Percentiles rank a stretch among this genome's conserved stretches.
Conservation (phyloP, 2,113 vertebrate species). For the Empidonax traillii region DNA sequence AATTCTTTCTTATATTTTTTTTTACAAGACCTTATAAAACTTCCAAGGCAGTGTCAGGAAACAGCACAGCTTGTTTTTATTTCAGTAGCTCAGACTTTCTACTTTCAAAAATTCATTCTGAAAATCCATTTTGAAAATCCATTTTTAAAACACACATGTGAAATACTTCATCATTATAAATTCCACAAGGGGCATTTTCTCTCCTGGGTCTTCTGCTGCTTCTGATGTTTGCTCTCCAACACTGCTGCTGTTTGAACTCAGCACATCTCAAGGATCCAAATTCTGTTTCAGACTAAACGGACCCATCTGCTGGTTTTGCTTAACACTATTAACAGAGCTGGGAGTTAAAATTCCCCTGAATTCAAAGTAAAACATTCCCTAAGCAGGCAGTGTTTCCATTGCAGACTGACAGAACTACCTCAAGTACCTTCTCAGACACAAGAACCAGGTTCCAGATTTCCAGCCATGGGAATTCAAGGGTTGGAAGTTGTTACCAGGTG, state of each 20-base stretch:
- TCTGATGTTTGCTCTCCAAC: not conserved
- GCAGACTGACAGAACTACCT: not conserved
- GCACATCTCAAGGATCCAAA: not conserved
- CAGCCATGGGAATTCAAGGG: not conserved
- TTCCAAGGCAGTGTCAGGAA: not conserved
- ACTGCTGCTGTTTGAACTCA: not conserved
- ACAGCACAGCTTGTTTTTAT: not conserved
- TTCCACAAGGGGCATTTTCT: not conserved
- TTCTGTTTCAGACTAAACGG: not conserved
- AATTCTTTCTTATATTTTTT: not conserved
- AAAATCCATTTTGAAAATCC: not conserved
- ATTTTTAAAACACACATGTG: not conserved
- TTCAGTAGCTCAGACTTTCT: not conserved
- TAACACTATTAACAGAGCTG: not conserved
- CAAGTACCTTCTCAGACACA: not conserved
- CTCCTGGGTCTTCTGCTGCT: not conserved
- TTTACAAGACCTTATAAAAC: conserved; percentile 10
- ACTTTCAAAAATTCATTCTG: not conserved
- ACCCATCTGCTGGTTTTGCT: not conserved
- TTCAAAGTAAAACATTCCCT: not conserved
- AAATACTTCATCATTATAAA: not conserved
- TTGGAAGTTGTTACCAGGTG: not conserved
- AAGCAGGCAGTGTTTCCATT: not conserved
- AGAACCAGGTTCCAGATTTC: not conserved
- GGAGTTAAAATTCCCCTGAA: not conserved